Percentiles rank a stretch among this genome's conserved stretches.
Conservation (phyloP, 2,888 invertebrate genomes). For the Parnassius orleans region DNA sequence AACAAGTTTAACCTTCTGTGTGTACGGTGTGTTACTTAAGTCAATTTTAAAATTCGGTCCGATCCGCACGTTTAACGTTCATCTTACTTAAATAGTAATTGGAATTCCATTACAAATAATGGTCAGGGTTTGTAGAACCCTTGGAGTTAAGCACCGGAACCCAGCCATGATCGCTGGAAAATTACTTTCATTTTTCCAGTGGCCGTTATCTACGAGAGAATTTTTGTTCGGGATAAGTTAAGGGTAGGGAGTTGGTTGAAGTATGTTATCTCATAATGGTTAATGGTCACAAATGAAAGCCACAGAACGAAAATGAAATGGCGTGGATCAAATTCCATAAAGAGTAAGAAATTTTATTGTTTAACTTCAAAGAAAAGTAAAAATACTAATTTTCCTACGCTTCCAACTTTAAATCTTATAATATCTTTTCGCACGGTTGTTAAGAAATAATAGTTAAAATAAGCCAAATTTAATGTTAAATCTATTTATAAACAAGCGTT, state of each 20-base stretch:
- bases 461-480: too few species aligned
- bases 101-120: slow-evolving; percentile 68
- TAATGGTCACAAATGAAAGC: slow-evolving; percentile 40
- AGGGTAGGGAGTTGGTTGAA: slow-evolving; percentile 36
- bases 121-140: slow-evolving; percentile 55
- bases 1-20: slow-evolving; percentile 10
- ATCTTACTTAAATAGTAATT: slow-evolving; percentile 68
- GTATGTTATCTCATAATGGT: slow-evolving; percentile 53
- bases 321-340: not conserved
- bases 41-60: slow-evolving; percentile 31
- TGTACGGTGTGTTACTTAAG: slow-evolving; percentile 25
- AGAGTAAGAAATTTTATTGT: slow-evolving; percentile 27
- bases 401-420: too few species aligned
- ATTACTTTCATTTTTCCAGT: slow-evolving; percentile 28
- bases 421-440: too few species aligned
- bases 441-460: too few species aligned
- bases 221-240: slow-evolving; percentile 26
- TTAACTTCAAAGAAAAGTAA: too few species aligned
- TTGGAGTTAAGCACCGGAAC: slow-evolving; percentile 24
- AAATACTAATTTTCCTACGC: too few species aligned
- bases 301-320: not conserved
- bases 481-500: too few species aligned
- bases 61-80: slow-evolving; percentile 55
- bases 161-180: slow-evolving; percentile 25
- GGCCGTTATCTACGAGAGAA: slow-evolving; percentile 32